Base-by-base conservation (phyloP, 2,888 invertebrate species). In the Caradrina kadenii region DNA sequence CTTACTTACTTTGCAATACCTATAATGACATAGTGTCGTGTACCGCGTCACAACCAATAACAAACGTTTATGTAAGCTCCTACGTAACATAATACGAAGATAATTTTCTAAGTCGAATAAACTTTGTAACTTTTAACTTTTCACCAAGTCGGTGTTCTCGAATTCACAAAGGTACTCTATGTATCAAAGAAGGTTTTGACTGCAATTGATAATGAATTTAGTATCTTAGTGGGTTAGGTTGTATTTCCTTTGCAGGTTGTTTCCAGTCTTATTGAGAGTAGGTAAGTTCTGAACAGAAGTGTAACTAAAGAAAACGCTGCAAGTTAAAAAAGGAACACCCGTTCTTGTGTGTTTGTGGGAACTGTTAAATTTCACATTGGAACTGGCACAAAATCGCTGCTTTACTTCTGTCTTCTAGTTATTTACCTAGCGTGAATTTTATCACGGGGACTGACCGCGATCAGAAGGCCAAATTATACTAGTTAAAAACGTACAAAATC, bases 91-190 rank as follows among this genome's bases (percentile, higher is more conserved):
- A 86, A 89, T 87, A 88, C 84, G 78, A 67, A 86, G 89, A 88
- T 89, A 89, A 90, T 89, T 89, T 89, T 87, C 85, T 83, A 85
- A 89, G 87, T 87, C 85, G 82, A 87, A 87, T 85, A 87, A 90
- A 91, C 89, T 90, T 88, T 73, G 76, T 63, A 87, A 90, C 88
- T 89, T 89, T 87, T 86, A 88, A 89, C 89, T 90, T 90, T 83
- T 76, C 73, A 69, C 81, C 79, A 81, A 87, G 83, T 87, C 80
- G 82, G 86, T 88, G 86, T 88, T 91, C 87, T 89, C 85, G 80
- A 90, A 90, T 91, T 90, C 88, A 88, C 89, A 90, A 91, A 91
- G 89, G 86, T 86, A 84, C 86, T 82, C 71, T 71, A 61, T 80
- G 87, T 86, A 84, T 86, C 85, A 86, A 84, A 86, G 85, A 79